Percentiles rank a stretch among this genome's conserved stretches.
Evolutionary conservation across 2,113 vertebrate species (phyloP).

Genomic region (Boleophthalmus pectinirostris): DNA sequence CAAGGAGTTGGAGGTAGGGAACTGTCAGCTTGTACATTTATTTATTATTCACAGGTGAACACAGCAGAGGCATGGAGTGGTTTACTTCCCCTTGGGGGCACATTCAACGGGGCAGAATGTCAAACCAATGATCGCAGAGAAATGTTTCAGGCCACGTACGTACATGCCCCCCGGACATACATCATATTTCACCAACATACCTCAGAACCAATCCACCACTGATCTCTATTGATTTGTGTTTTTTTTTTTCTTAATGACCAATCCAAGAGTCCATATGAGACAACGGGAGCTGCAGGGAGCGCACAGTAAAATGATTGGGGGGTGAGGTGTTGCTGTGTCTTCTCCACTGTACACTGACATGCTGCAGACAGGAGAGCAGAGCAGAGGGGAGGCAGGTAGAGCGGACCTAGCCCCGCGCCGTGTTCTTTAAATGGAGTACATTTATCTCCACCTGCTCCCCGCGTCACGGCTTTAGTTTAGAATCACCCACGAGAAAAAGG

Average conservation of each 20-base stretch:
- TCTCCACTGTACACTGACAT: constrained; percentile 45
- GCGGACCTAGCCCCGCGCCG: constrained; percentile 5
- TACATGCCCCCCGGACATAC: constrained; percentile 30
- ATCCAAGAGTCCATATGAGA: constrained; percentile 29
- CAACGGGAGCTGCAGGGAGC: constrained; percentile 17
- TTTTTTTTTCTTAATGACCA: neutral
- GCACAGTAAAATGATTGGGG: constrained; percentile 11
- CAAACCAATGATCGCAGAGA: constrained; percentile 36
- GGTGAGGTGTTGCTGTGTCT: constrained; percentile 9
- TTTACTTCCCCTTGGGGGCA: constrained; percentile 32
- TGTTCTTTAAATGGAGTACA: constrained; percentile 41
- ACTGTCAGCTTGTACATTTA: constrained; percentile 58
- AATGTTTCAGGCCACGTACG: constrained; percentile 29
- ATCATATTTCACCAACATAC: constrained; percentile 35
- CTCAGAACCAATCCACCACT: constrained; percentile 31
- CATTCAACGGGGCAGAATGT: constrained; percentile 43
- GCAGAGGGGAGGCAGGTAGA: neutral
- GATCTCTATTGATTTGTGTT: constrained; percentile 19
- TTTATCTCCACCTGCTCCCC: constrained; percentile 40
- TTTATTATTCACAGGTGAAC: constrained; percentile 57
- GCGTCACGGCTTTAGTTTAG: constrained; percentile 12
- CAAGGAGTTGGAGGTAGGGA: constrained; percentile 29
- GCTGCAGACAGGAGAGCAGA: constrained; percentile 29
- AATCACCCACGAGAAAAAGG: constrained; percentile 38
- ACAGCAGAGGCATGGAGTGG: constrained; percentile 45